phyloP scores from a whole-genome alignment of 2,113 vertebrate genomes.

The Gymnorhina tibicen region DNA sequence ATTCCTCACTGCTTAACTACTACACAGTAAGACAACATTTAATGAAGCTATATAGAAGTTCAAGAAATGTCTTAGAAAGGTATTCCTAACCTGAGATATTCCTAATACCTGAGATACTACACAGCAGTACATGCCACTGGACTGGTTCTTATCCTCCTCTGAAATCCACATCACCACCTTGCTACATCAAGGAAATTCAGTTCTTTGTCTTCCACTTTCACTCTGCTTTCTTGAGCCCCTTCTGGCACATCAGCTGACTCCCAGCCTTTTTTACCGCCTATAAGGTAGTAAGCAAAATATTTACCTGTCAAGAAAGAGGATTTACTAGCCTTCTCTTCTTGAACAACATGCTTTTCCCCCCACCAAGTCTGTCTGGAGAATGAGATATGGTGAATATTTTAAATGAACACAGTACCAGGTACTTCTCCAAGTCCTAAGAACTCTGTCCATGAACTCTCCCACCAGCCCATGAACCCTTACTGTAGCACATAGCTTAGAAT shows the following conservation, averaged over 20 bases:
- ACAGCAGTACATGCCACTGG: neutral
- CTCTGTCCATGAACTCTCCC: neutral
- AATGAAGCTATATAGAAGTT: neutral
- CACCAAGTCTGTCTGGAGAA: neutral
- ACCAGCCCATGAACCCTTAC: neutral
- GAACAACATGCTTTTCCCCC: neutral
- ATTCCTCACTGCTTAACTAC: neutral
- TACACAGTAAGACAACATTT: neutral
- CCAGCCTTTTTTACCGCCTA: neutral
- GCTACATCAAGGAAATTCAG: neutral
- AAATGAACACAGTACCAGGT: neutral
- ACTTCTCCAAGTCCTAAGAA: neutral
- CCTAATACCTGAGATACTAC: neutral
- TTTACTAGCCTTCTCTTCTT: neutral
- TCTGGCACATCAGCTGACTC: neutral
- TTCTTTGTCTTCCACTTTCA: neutral
- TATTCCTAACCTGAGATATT: neutral
- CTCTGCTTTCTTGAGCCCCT: neutral
- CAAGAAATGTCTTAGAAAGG: neutral
- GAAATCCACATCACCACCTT: neutral
- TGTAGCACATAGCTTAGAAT: neutral
- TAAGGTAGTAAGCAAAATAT: neutral
- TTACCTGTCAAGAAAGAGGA: neutral
- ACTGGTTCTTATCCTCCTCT: neutral
- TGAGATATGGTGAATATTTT: rapidly evolving